Evolutionary conservation across 2,888 invertebrate species (phyloP).

Genomic region (Dyspetes luteomarginatus): DNA sequence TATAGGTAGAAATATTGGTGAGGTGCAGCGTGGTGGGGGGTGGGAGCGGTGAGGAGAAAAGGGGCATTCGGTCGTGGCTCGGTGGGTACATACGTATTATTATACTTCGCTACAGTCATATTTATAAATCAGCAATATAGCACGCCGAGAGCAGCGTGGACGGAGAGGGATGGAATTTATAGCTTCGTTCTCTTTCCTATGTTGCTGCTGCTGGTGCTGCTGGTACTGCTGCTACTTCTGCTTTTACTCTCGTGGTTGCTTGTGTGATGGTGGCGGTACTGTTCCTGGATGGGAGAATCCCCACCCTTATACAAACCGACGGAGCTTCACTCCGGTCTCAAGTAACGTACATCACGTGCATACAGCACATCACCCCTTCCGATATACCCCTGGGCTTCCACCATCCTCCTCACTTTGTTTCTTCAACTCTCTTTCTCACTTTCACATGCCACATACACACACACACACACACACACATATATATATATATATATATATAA

Average conservation of each 20-base stretch:
- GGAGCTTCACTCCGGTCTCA: conserved; percentile 56
- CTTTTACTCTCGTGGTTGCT: conserved; percentile 61
- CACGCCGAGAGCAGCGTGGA: conserved; percentile 79
- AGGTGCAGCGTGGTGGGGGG: conserved; percentile 43
- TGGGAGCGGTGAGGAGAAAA: conserved; percentile 38
- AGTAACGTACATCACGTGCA: conserved; percentile 54
- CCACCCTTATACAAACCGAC: conserved; percentile 47
- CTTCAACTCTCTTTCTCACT: conserved; percentile 39
- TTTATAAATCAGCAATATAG: conserved; percentile 84
- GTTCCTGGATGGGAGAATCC: conserved; percentile 50
- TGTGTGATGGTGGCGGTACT: conserved; percentile 55
- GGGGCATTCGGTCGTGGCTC: conserved; percentile 72
- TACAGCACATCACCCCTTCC: conserved; percentile 44
- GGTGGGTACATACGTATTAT: conserved; percentile 82
- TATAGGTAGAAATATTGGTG: conserved; percentile 38
- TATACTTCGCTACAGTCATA: conserved; percentile 84
- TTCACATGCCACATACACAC: conserved; percentile 1
- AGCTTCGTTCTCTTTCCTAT: conserved; percentile 82
- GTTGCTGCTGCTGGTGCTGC: conserved; percentile 81
- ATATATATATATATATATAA: too few species aligned
- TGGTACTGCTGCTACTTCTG: conserved; percentile 73
- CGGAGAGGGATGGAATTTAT: conserved; percentile 82
- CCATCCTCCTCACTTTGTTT: conserved; percentile 53
- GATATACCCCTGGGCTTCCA: conserved; percentile 59
- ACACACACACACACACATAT: too few species aligned